Conservation (phyloP, 2,113 vertebrate genomes). For the Corythoichthys intestinalis region DNA sequence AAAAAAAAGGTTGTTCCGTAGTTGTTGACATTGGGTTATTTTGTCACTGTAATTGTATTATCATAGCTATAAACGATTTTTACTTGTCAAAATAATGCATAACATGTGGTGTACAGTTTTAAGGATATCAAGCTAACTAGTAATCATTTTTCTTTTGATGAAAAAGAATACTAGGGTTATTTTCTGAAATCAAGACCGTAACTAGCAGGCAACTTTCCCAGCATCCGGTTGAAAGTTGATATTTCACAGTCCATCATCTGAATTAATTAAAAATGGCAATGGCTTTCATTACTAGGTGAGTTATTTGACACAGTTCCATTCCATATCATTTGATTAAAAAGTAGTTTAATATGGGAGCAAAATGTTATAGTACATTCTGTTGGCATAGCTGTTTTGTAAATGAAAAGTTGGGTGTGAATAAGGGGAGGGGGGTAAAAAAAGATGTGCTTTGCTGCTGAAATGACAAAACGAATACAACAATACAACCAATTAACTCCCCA, state of each 20-base stretch:
- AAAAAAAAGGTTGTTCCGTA: too few species aligned
- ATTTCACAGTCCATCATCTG: conserved; percentile 8
- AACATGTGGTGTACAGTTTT: neutral
- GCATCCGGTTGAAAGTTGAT: neutral
- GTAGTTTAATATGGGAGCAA: neutral
- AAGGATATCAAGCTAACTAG: neutral
- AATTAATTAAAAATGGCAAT: neutral
- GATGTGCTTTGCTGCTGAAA: conserved; percentile 19
- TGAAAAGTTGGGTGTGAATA: conserved; percentile 14
- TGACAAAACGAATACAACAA: conserved; percentile 38
- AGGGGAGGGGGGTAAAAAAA: neutral
- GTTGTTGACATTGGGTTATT: too few species aligned
- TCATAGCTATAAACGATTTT: neutral
- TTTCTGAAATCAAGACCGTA: neutral
- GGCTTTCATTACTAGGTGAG: neutral
- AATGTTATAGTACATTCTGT: conserved; percentile 11
- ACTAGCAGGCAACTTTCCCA: neutral
- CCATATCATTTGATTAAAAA: neutral
- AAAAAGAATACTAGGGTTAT: neutral
- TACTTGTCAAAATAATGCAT: too few species aligned
- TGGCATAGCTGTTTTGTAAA: conserved; percentile 15
- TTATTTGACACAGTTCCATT: neutral
- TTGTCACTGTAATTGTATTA: neutral
- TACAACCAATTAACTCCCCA: conserved; percentile 44
- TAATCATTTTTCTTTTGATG: neutral